These are phyloP conservation scores for Oreochromis niloticus DNA, from an alignment of 2,113 vertebrate genomes.

Conservation along the genomic window DNA sequence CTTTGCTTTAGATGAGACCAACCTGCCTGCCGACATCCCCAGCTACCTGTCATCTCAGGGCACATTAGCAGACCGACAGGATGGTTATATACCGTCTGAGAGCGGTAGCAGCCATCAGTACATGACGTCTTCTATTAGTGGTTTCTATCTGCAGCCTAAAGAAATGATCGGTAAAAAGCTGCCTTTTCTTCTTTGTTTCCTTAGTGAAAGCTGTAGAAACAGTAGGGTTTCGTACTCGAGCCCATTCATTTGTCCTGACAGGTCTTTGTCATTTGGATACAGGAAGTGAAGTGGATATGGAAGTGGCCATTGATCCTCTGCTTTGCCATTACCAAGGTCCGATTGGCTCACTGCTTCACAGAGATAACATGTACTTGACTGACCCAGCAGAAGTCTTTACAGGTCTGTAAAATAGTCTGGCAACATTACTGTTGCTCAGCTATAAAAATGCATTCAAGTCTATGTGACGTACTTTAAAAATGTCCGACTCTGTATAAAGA, in stretches of 20 bases:
- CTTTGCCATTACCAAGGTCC: slow-evolving; percentile 83
- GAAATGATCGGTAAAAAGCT: slow-evolving; percentile 78
- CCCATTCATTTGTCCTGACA: slow-evolving; percentile 43
- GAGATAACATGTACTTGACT: slow-evolving; percentile 71
- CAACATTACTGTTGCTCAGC: neutral
- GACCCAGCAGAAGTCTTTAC: slow-evolving; percentile 69
- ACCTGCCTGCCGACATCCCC: slow-evolving; percentile 91
- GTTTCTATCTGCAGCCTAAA: slow-evolving; percentile 85
- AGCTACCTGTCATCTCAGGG: slow-evolving; percentile 96
- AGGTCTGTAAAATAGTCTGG: slow-evolving; percentile 22
- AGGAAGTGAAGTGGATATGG: slow-evolving; percentile 85
- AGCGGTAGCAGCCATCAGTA: slow-evolving; percentile 90
- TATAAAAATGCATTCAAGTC: neutral
- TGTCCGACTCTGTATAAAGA: neutral
- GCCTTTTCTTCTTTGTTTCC: neutral
- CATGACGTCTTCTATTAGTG: slow-evolving; percentile 77
- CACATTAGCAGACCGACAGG: slow-evolving; percentile 89
- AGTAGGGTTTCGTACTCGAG: neutral
- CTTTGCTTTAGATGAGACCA: slow-evolving; percentile 85
- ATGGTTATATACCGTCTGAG: slow-evolving; percentile 87
- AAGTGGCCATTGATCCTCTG: slow-evolving; percentile 81
- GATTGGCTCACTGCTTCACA: slow-evolving; percentile 74
- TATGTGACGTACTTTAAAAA: neutral
- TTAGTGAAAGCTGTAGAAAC: neutral
- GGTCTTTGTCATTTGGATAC: slow-evolving; percentile 84